Evolutionary conservation across 2,888 invertebrate genomes (phyloP).

Genomic region (Hyposoter didymator): DNA sequence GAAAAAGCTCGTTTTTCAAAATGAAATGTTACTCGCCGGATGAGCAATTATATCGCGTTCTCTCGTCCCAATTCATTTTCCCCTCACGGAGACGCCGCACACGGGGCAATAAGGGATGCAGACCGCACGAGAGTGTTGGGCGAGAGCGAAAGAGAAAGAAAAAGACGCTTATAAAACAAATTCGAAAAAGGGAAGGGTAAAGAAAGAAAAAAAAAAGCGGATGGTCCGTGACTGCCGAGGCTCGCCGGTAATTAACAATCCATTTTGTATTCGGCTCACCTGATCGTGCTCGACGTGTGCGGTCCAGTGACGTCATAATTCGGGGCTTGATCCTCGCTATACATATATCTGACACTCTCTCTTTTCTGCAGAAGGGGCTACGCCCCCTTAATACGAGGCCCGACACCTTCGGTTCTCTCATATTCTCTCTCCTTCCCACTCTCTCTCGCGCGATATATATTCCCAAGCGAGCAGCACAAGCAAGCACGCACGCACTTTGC

Average conservation of each 20-base stretch:
- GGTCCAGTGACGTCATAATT: conserved; percentile 84
- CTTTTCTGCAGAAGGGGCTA: conserved; percentile 75
- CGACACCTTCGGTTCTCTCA: conserved; percentile 82
- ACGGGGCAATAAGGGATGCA: conserved; percentile 1
- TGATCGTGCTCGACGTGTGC: conserved; percentile 82
- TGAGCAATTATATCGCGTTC: background rate
- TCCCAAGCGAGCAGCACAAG: background rate
- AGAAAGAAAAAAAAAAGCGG: too few species aligned
- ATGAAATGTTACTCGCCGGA: too few species aligned
- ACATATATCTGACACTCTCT: conserved; percentile 23
- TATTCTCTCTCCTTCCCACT: conserved; percentile 75
- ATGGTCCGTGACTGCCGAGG: conserved; percentile 59
- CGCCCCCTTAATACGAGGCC: conserved; percentile 84
- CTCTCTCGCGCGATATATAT: conserved; percentile 50
- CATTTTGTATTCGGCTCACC: conserved; percentile 83
- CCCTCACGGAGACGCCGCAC: too few species aligned
- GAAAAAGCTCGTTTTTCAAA: too few species aligned
- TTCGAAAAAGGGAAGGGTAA: background rate
- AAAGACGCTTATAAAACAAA: conserved; percentile 17
- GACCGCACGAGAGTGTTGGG: conserved; percentile 2
- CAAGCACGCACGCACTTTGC: conserved; percentile 62
- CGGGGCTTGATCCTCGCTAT: conserved; percentile 74
- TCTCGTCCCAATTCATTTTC: conserved; percentile 1
- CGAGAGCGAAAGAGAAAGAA: conserved; percentile 9
- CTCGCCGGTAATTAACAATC: conserved; percentile 82